Evolutionary conservation across 2,888 invertebrate genomes (phyloP).

Genomic region (Lithophane socia): DNA sequence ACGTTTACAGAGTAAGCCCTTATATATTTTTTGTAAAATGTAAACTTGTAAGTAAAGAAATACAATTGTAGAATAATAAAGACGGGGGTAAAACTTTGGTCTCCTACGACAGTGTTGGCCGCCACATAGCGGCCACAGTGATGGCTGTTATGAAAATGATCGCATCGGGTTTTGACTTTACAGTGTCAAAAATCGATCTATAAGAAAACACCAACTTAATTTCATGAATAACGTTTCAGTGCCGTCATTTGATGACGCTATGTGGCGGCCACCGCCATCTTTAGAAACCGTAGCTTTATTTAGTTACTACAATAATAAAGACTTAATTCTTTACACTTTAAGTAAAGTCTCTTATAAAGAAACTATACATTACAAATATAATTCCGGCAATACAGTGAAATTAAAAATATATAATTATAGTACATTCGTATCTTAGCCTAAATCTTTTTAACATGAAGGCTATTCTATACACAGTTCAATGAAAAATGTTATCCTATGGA

Average conservation of each 20-base stretch:
- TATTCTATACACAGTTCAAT: slow-evolving; percentile 68
- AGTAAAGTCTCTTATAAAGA: slow-evolving; percentile 57
- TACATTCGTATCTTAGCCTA: slow-evolving; percentile 57
- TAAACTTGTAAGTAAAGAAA: neutral
- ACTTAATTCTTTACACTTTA: neutral
- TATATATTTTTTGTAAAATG: neutral
- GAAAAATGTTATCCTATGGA: slow-evolving; percentile 47
- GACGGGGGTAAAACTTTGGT: neutral
- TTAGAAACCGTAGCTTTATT: neutral
- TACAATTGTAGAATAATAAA: neutral
- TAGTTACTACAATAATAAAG: neutral
- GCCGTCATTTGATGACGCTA: neutral
- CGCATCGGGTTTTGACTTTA: neutral
- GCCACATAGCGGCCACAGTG: neutral
- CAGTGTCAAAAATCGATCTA: neutral
- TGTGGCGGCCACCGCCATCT: neutral
- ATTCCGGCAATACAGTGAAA: slow-evolving; percentile 66
- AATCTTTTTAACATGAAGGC: slow-evolving; percentile 64
- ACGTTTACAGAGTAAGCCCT: neutral
- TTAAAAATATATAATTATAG: slow-evolving; percentile 55
- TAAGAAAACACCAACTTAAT: neutral
- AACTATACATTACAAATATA: slow-evolving; percentile 70
- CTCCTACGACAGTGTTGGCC: neutral
- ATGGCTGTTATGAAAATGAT: neutral
- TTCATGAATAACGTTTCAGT: neutral